Conservation (phyloP, 2,797 vertebrate species). For the Trematomus bernacchii region DNA sequence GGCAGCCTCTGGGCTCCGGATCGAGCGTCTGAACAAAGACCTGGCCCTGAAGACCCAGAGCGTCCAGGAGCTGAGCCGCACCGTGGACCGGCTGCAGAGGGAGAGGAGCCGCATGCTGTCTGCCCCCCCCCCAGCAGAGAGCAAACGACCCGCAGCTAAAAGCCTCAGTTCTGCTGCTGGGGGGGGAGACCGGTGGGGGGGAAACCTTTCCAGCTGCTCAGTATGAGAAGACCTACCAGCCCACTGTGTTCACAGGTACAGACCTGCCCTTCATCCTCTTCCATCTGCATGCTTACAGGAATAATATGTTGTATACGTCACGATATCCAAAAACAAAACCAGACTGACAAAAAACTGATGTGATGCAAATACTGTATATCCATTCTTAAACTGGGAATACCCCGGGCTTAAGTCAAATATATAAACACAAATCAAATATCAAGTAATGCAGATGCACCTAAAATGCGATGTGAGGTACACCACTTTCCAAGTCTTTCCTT, state of each 20-base stretch:
- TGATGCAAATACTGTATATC: too few relatives aligned
- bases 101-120: constrained; percentile 88
- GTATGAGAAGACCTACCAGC: constrained; percentile 87
- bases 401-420: too few relatives aligned
- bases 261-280: neutral
- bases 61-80: constrained; percentile 91
- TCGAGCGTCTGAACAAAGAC: constrained; percentile 90
- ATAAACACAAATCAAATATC: too few relatives aligned
- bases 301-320: neutral
- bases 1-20: constrained; percentile 80
- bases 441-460: too few relatives aligned
- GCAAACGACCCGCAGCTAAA: constrained; percentile 55
- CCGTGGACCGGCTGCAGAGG: constrained; percentile 91
- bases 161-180: neutral
- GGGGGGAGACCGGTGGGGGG: neutral
- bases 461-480: too few relatives aligned
- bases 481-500: too few relatives aligned
- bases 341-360: too few relatives aligned
- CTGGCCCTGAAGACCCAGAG: constrained; percentile 87
- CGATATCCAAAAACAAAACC: too few relatives aligned
- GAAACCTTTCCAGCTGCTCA: constrained; percentile 74
- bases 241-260: constrained; percentile 81
- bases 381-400: too few relatives aligned
- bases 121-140: constrained; percentile 26
- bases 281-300: neutral